Evolutionary conservation across 1,140 invertebrate genomes (phyloP).

Genomic region (Adelges cooleyi): DNA sequence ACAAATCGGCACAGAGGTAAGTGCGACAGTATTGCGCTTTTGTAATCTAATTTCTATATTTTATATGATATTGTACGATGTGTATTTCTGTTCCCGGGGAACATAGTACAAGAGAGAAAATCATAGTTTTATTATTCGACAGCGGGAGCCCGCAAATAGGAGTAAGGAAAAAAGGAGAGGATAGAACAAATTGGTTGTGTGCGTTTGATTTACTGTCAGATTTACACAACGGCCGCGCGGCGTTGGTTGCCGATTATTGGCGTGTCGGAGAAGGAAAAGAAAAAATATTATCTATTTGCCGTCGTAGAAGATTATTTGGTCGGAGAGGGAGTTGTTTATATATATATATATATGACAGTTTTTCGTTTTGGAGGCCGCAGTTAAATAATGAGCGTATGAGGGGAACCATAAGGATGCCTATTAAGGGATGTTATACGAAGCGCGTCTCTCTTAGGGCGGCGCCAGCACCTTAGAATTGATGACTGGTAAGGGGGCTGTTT

Average conservation of each 20-base stretch:
- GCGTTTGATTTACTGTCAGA: constrained; percentile 27
- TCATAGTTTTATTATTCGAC: too few species aligned
- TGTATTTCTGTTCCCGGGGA: too few species aligned
- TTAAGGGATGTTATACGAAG: constrained; percentile 19
- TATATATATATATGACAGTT: background rate
- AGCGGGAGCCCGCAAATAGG: too few species aligned
- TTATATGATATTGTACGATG: too few species aligned
- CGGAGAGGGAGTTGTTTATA: too few species aligned
- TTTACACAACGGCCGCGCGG: constrained; percentile 13
- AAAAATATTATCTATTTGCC: constrained; percentile 14
- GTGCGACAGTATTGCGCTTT: constrained; percentile 39
- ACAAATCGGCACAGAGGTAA: constrained; percentile 99
- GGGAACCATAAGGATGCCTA: constrained; percentile 14
- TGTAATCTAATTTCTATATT: too few species aligned
- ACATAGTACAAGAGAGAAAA: too few species aligned
- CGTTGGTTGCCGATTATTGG: constrained; percentile 10
- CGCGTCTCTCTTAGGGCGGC: background rate
- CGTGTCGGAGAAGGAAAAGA: background rate
- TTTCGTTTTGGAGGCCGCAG: constrained; percentile 2
- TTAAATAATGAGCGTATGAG: constrained; percentile 15
- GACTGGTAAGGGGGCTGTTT: background rate
- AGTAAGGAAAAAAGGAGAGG: too few species aligned
- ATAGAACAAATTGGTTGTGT: constrained; percentile 12
- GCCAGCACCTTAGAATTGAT: constrained; percentile 6
- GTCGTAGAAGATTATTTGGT: background rate